Evolutionary conservation across 1,140 invertebrate genomes (phyloP), one percentile per base, ranked within the genome.

Genomic region (Ylistrum balloti): DNA sequence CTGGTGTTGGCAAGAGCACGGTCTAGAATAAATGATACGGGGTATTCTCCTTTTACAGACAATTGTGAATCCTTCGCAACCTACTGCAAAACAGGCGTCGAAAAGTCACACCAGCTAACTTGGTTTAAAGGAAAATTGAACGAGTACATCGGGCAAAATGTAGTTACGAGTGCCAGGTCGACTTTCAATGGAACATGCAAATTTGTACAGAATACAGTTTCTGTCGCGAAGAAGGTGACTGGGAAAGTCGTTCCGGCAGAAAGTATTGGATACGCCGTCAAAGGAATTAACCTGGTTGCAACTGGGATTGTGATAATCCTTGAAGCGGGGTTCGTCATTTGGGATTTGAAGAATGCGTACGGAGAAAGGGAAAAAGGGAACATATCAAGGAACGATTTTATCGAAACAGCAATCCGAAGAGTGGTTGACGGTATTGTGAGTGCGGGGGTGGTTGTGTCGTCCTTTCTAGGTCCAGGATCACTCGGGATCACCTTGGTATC

Each of bases 311-410:
- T 45, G 9, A 13, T 45, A 45, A 17, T 45, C 1, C 9, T 45
- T 15, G 88, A 89, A 85, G 56, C 20, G 1, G 88, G 48, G 17
- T 85, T 86, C 34, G 13, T 85, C 5, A 89, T 86, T 28, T 89
- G 88, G 88, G 88, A 89, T 34, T 33, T 89, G 33, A 86, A 15
- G n/a, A 85, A 85, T 34, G 85, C 85, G 15, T 85, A 89, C 34
- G 33, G 34, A 34, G 32, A 32, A 9, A 85, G 56, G 35, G 10
- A 89, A 41, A 85, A 89, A 11, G 48, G 48, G 17, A 9, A 33
- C 22, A 74, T 5, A 33, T 33, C 88, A 34, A 32, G 88, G 85
- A 85, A 89, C 20, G 88, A 89, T 85, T 89, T 89, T 33, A 89
- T 89, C 28, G 33, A 85, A 20, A 89, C 5, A 0, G 56, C 34